Base-by-base conservation (phyloP, 2,113 vertebrate species). In the Ptychochromis oligacanthus region DNA sequence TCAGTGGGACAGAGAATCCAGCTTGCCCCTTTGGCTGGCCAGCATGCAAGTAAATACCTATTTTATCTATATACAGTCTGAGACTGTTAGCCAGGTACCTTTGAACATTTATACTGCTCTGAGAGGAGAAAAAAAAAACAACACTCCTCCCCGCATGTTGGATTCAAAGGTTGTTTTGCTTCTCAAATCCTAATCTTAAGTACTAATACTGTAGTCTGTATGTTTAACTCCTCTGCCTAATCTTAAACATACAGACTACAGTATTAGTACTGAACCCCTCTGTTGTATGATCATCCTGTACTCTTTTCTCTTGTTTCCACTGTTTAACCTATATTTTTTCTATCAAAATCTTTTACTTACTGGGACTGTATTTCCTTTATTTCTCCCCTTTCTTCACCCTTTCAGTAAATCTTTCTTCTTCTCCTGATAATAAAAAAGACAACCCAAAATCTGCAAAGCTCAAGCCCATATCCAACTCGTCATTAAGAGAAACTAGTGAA, bases 1-100 rank as follows among this genome's bases (percentile, higher is more conserved):
- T 97, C 98, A 26, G 95, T 97, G 76, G 98, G 97, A 77, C 98
- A 99, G 85, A 96, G 97, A 90, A 96, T 98, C 92, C 98, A 99
- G 59, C 95, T 98, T 0, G 97, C 97, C 18, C 96, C 97, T 52
- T 86, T 98, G 34, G 95, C 93, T 60, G 90, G 95, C 8, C 89
- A 96, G 36, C 85, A 96, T 65, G 83, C 96, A 58, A 96, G 98
- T 99, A 95, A 93, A 96, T 12, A 56, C 59, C 60, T 75, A 6
- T 78, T 55, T 22, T 4, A 8, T 59, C 24, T 31, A 18, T 46
- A 28, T 31, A 31, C 7, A 26, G 49, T 17, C 43, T 70, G 65
- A 70, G 65, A 67, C 38, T 46, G 46, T 49, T 49, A 46, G 22
- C 24, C 1, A 0, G 64, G 3, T 20, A 46, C 65, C 46, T 70